phyloP scores from a whole-genome alignment of 2,113 vertebrate genomes.

The Aphelocoma coerulescens region DNA sequence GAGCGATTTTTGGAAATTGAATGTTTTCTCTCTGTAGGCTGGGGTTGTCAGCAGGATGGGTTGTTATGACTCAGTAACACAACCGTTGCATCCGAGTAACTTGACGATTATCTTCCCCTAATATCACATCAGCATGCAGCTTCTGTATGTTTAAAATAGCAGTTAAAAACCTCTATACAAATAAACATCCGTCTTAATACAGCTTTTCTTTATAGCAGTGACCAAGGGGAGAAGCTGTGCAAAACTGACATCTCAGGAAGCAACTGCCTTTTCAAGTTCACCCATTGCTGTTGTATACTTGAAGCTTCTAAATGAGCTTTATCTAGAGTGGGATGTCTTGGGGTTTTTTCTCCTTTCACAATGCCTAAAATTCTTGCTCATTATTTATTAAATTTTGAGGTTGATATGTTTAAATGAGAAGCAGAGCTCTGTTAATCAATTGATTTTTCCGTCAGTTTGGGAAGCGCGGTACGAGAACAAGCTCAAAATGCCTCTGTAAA shows the following conservation, averaged over 20 bases:
- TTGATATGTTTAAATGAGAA: constrained; percentile 16
- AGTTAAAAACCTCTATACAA: background rate
- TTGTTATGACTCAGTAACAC: background rate
- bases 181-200: background rate
- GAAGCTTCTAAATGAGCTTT: constrained; percentile 7
- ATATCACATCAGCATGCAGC: background rate
- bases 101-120: background rate
- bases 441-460: background rate
- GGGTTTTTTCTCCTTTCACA: background rate
- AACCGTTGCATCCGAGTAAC: fast-evolving
- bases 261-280: background rate
- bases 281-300: background rate
- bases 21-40: background rate
- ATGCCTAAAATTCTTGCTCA: background rate
- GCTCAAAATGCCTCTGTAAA: constrained; percentile 61
- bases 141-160: background rate
- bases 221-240: background rate
- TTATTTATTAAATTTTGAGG: background rate
- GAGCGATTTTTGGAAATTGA: background rate
- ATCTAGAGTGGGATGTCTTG: background rate
- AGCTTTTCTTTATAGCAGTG: background rate
- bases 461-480: background rate
- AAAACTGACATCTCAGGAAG: background rate
- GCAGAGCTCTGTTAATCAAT: background rate
- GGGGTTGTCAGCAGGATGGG: background rate